Base-by-base conservation (phyloP, 2,113 vertebrate genomes). In the Penelope pileata region DNA sequence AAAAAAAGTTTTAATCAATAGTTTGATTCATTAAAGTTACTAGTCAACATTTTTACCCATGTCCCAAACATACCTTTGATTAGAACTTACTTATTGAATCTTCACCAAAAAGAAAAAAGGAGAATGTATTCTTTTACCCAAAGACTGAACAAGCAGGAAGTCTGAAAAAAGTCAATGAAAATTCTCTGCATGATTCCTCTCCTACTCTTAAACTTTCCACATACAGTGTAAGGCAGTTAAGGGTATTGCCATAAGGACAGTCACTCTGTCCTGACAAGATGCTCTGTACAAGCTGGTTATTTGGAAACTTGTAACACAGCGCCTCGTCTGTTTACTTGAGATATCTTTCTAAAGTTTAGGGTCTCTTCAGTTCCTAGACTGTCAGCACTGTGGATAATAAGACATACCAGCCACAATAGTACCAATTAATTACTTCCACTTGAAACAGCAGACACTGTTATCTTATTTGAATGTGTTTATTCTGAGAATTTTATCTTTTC, bases 161-260 rank as follows among this genome's bases (percentile, higher is more conserved):
- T 38, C 29, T 58, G 50, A 64, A 77, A 60, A 66, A 69, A 6
- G n/a, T 42, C 40, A 69, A 36, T 16, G 62, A 58, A 77, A 51
- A 19, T 58, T 58, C 12, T 54, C 4, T n/a, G 26, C 5, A 21
- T 3, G 4, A 72, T 32, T 40, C 38, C 14, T 47, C 47, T 59
- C 59, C 19, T 26, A 15, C 5, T 48, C 27, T 56, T 74, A 15
- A 72, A 53, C 9, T 26, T 30, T 64, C n/a, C 15, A 59, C 6
- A 16, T 34, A 18, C 24, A 6, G 34, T 1, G 2, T 19, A 86
- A 38, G 17, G 48, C 60, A 91, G n/a, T 29, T 30, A 32, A 62
- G 8, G 16, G 18, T 40, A 18, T 1, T 58, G 32, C 27, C 3
- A 0, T 11, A 59, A 29, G 42, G 38, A 83, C 0, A 0, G 58